Evolutionary conservation across 2,888 invertebrate species (phyloP).

Genomic region (Acrobasis suavella): DNA sequence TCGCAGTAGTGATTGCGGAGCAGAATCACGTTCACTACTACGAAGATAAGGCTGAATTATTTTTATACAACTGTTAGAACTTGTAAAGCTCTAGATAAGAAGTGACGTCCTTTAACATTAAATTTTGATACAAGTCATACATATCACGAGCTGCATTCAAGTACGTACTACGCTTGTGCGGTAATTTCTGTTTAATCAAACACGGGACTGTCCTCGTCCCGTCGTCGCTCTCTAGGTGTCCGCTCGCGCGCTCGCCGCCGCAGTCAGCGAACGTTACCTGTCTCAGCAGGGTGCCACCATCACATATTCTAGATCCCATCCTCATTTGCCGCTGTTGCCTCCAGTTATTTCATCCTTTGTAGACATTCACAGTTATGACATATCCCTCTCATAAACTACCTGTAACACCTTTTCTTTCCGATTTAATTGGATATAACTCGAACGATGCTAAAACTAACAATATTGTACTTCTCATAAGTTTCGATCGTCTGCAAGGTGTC

Average conservation of each 20-base stretch:
- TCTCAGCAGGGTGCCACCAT: conserved; percentile 11
- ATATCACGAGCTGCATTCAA: not conserved
- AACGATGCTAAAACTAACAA: conserved; percentile 56
- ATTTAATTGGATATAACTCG: conserved; percentile 26
- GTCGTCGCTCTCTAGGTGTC: conserved; percentile 9
- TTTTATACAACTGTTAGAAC: conserved; percentile 40
- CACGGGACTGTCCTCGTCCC: not conserved
- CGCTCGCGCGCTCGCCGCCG: not conserved
- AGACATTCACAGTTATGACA: conserved; percentile 27
- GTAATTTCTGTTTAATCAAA: too few species aligned
- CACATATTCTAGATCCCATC: conserved; percentile 43
- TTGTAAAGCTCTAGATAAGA: conserved; percentile 34
- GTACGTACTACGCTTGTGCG: not conserved
- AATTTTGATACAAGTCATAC: not conserved
- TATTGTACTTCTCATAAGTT: conserved; percentile 79
- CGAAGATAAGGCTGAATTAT: not conserved
- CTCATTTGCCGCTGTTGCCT: conserved; percentile 43
- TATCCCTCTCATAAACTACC: conserved; percentile 19
- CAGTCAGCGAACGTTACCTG: not conserved
- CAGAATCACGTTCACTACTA: conserved; percentile 4
- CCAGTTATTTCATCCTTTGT: conserved; percentile 27
- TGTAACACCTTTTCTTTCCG: conserved; percentile 21
- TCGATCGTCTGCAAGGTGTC: conserved; percentile 35
- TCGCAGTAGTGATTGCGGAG: not conserved
- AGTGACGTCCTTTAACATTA: not conserved